These are phyloP conservation scores for Elmis aenea DNA, from an alignment of 2,888 invertebrate species.

Conservation along the genomic window DNA sequence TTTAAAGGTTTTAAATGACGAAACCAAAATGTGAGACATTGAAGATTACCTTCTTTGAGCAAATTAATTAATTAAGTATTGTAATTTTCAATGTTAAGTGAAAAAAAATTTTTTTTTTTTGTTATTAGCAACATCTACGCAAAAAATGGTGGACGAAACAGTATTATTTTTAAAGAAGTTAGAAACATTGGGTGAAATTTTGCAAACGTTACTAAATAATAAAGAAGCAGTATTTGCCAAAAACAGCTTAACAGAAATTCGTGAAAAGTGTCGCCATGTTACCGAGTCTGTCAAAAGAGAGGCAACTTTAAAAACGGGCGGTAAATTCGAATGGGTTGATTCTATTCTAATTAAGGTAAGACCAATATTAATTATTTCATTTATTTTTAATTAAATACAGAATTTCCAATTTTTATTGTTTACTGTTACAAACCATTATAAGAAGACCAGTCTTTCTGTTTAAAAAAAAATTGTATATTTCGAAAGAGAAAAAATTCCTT, in stretches of 20 bases:
- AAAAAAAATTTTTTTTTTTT: not conserved
- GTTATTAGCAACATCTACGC: constrained; percentile 11
- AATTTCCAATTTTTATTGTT: too few relatives aligned
- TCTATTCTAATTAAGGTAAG: constrained; percentile 76
- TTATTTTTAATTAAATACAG: constrained; percentile 1
- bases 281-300: constrained; percentile 49
- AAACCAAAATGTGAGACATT: too few relatives aligned
- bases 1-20: too few relatives aligned
- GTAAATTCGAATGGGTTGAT: constrained; percentile 91
- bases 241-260: constrained; percentile 8
- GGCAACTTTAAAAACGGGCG: constrained; percentile 70
- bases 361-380: too few relatives aligned
- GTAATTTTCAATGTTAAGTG: not conserved
- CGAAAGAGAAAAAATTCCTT: too few relatives aligned
- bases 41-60: too few relatives aligned
- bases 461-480: too few relatives aligned
- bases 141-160: constrained; percentile 46
- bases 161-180: constrained; percentile 46
- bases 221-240: constrained; percentile 35
- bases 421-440: too few relatives aligned
- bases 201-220: constrained; percentile 18
- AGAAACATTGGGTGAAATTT: constrained; percentile 37
- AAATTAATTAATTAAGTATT: too few relatives aligned
- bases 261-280: constrained; percentile 19
- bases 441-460: too few relatives aligned